Evolutionary conservation across 2,888 invertebrate genomes (phyloP), one percentile per base, ranked within the genome.

Genomic region (Drosophila multiciliata): DNA sequence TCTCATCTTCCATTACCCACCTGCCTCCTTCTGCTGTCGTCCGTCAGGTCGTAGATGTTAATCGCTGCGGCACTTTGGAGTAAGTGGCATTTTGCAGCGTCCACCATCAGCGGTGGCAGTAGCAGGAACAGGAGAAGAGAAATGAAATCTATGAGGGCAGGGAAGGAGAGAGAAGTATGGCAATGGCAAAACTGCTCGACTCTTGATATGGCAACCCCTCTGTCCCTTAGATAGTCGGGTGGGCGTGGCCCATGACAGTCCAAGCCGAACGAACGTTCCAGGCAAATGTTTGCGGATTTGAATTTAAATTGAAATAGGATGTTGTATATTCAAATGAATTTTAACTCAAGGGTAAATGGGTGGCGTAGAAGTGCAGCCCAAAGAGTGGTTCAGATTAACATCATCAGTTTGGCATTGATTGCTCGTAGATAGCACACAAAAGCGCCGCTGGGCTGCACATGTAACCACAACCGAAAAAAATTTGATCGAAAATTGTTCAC

Each of bases 281-380:
- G 82, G 89, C 81, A 78, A 87, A 88, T 91, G 88, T 89, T 90
- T 90, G 91, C 91, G 90, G 82, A 91, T 91, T 91, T 91, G 91
- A 91, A 91, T 91, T 91, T 91, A 91, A 91, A 91, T 91, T 91
- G 91, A 91, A 91, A 91, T 91, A 87, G 91, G 89, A 90, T 91
- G 91, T 89, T 90, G 88, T 86, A 87, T 90, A 90, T 90, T 90
- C 90, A 91, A 91, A 91, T 91, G 91, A 91, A 90, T 91, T 91
- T 91, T 87, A 89, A 91, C 89, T 91, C 83, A 85, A 91, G 91
- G 91, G 89, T 87, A 91, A 90, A 82, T 77, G 69, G 76, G 50
- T 57, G 68, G 50, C 29, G 52, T 23, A 35, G 26, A 72, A 75
- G 54, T 58, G 62, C 58, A 64, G 67, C 65, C 66, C 54, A 73